Conservation (phyloP, 2,797 vertebrate species). For the Falco peregrinus region DNA sequence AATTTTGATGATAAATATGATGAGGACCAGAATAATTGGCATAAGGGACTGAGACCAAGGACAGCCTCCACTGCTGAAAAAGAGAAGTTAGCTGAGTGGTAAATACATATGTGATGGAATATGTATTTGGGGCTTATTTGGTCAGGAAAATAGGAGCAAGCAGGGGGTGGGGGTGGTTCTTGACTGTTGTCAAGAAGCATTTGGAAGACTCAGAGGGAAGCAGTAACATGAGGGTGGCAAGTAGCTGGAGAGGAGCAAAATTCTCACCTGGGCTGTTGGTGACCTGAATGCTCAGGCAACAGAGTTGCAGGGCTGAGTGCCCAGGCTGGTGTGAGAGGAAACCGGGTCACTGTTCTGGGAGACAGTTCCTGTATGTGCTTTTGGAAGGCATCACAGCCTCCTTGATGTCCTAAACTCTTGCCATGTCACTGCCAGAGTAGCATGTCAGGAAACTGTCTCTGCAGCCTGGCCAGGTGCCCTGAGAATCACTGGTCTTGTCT, state of each 20-base stretch:
- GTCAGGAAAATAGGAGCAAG: background rate
- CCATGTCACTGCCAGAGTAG: background rate
- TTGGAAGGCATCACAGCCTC: background rate
- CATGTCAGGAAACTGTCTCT: background rate
- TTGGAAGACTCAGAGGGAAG: background rate
- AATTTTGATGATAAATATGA: background rate
- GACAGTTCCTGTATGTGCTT: background rate
- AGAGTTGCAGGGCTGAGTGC: background rate
- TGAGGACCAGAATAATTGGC: background rate
- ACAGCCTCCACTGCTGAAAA: background rate
- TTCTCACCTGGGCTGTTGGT: background rate
- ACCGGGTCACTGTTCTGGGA: accelerated
- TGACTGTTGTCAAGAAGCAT: background rate
- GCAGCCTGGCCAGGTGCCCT: background rate
- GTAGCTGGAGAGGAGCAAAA: background rate
- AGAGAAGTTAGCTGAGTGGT: background rate
- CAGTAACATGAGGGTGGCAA: background rate
- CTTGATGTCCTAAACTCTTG: background rate
- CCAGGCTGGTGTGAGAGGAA: background rate
- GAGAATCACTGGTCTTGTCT: background rate
- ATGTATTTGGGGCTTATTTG: background rate
- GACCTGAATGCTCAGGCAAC: background rate
- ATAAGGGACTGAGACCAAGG: background rate
- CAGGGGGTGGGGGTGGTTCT: accelerated
- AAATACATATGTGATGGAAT: background rate